Conservation (phyloP, 2,113 vertebrate genomes). For the Holacanthus passer region DNA sequence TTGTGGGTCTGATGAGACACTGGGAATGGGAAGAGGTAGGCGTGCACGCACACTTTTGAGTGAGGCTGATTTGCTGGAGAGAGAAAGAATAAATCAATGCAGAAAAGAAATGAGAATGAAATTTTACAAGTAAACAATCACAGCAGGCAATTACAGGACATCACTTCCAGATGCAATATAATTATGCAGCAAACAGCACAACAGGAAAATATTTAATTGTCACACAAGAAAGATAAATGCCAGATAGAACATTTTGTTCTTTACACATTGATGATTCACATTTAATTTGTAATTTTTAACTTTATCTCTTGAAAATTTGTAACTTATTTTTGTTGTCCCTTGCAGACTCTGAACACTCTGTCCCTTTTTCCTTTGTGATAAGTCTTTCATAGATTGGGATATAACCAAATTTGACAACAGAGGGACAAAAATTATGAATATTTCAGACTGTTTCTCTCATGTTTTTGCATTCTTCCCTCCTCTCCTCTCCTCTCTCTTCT, state of each 20-base stretch:
- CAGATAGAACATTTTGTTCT: not conserved
- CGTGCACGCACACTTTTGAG: slow-evolving; percentile 89
- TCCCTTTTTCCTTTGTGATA: not conserved
- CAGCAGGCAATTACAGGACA: not conserved
- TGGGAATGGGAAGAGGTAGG: slow-evolving; percentile 95
- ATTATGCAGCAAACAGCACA: not conserved
- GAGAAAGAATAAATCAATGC: slow-evolving; percentile 40
- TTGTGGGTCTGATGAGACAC: slow-evolving; percentile 88
- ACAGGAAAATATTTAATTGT: not conserved
- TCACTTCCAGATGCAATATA: not conserved
- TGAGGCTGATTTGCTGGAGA: slow-evolving; percentile 89
- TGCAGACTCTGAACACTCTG: not conserved
- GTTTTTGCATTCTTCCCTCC: not conserved
- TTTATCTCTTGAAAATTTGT: not conserved
- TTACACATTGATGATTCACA: not conserved
- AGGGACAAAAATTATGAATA: not conserved
- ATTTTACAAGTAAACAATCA: slow-evolving; percentile 7
- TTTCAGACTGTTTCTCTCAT: not conserved
- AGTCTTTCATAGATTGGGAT: not conserved
- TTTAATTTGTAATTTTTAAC: not conserved
- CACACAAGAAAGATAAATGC: not conserved
- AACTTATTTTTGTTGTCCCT: not conserved
- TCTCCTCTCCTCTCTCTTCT: not conserved
- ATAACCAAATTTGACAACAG: not conserved
- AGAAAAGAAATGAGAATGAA: not conserved